Percentiles rank a stretch among this genome's conserved stretches.
Evolutionary conservation across 2,113 vertebrate genomes (phyloP).

Genomic region (Balaeniceps rex): DNA sequence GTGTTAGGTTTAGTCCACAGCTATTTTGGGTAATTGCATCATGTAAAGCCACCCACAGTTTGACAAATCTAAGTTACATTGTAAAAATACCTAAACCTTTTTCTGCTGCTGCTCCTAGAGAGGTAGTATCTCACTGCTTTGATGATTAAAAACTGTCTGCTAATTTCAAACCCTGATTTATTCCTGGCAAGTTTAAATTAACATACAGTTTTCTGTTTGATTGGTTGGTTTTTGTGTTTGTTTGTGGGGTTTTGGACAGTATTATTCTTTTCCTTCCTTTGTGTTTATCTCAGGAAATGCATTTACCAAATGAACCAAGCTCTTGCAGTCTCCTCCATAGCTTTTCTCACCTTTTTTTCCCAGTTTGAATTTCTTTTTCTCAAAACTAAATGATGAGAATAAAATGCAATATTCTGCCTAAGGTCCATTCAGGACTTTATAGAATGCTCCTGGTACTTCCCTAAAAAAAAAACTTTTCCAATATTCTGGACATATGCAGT

Average conservation of each 20-base stretch:
- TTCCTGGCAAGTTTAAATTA: neutral
- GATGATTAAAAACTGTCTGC: neutral
- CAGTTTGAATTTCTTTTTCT: neutral
- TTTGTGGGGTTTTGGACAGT: neutral
- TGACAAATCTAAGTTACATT: neutral
- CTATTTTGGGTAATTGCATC: neutral
- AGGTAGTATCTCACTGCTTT: neutral
- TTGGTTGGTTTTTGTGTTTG: neutral
- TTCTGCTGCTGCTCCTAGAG: neutral
- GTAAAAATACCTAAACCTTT: neutral
- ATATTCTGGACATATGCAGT: neutral
- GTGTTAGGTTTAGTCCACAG: neutral
- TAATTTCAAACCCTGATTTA: neutral
- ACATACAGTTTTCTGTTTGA: neutral
- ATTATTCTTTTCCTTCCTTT: neutral
- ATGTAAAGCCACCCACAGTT: neutral
- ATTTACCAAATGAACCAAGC: neutral
- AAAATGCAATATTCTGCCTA: neutral
- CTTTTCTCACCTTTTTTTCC: neutral
- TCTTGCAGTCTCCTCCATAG: neutral
- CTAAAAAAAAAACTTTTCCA: neutral
- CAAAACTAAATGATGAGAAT: neutral
- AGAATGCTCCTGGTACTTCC: neutral
- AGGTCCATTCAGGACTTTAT: neutral
- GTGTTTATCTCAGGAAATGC: neutral